These are phyloP conservation scores for Eupristina koningsbergeri DNA, from an alignment of 1,140 invertebrate species.

Conservation along the genomic window DNA sequence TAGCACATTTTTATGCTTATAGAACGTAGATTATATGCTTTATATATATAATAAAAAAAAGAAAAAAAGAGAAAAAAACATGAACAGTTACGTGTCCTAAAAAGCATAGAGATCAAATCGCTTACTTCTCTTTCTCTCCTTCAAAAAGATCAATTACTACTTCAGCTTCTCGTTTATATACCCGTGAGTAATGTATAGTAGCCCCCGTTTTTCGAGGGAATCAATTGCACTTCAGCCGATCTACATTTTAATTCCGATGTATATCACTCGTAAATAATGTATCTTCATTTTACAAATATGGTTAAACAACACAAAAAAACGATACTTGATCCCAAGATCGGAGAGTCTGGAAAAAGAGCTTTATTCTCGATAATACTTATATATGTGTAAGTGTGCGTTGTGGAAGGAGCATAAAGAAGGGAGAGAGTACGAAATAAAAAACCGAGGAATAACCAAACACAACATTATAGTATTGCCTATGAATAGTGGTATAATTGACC, in stretches of 20 bases:
- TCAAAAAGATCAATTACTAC: constrained; percentile 51
- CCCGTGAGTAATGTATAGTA: neutral
- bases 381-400: neutral
- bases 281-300: no score
- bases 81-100: constrained; percentile 51
- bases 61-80: no score
- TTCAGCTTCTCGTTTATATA: neutral
- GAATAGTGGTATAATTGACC: constrained; percentile 64
- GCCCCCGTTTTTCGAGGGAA: constrained; percentile 31
- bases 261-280: neutral
- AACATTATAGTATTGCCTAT: constrained; percentile 46
- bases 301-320: no score
- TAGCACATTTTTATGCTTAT: constrained; percentile 31
- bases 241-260: constrained; percentile 25
- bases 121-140: neutral
- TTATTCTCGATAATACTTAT: neutral
- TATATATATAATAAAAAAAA: no score
- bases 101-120: constrained; percentile 48
- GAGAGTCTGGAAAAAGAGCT: neutral
- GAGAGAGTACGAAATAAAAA: no score
- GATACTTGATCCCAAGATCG: no score
- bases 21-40: constrained; percentile 9
- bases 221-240: constrained; percentile 28
- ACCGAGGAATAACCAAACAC: constrained; percentile 42
- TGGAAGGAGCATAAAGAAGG: neutral